A percentile compares a stretch with the other conserved stretches of the same genome.
Conservation (phyloP, 1,140 invertebrate genomes). For the Zaprionus ornatus region DNA sequence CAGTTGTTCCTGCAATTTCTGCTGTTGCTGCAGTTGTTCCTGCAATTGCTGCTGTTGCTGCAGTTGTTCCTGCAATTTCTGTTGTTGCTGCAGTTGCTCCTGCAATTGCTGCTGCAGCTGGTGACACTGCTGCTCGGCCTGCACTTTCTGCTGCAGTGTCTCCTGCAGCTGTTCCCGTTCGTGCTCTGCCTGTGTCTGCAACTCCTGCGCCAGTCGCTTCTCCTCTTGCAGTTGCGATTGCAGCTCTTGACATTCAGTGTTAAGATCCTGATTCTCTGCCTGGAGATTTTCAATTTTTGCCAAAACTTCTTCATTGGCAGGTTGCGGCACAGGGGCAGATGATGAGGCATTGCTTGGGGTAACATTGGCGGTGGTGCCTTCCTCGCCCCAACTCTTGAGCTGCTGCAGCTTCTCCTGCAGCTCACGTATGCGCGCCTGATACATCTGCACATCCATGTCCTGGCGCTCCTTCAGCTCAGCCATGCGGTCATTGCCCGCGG, state of each 20-base stretch:
- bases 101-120: constrained; percentile 11
- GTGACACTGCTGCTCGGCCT: constrained; percentile 84
- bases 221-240: constrained; percentile 43
- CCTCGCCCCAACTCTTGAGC: constrained; percentile 86
- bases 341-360: constrained; percentile 58
- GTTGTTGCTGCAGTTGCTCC: constrained; percentile 25
- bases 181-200: constrained; percentile 17
- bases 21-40: constrained; percentile 1
- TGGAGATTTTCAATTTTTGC: constrained; percentile 50
- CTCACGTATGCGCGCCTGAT: constrained; percentile 88
- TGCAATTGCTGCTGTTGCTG: constrained; percentile 6
- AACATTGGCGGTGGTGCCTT: background rate
- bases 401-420: constrained; percentile 86
- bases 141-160: constrained; percentile 31
- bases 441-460: constrained; percentile 89
- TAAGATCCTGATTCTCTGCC: constrained; percentile 85
- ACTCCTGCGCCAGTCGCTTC: constrained; percentile 29
- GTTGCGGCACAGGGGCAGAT: background rate
- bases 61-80: constrained; percentile 10
- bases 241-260: constrained; percentile 84
- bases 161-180: constrained; percentile 35
- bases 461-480: constrained; percentile 92
- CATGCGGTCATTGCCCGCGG: constrained; percentile 90
- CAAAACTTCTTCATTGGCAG: background rate
- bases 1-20: constrained; percentile 9